phyloP scores from a whole-genome alignment of 2,888 invertebrate species.

The Brenthis ino region DNA sequence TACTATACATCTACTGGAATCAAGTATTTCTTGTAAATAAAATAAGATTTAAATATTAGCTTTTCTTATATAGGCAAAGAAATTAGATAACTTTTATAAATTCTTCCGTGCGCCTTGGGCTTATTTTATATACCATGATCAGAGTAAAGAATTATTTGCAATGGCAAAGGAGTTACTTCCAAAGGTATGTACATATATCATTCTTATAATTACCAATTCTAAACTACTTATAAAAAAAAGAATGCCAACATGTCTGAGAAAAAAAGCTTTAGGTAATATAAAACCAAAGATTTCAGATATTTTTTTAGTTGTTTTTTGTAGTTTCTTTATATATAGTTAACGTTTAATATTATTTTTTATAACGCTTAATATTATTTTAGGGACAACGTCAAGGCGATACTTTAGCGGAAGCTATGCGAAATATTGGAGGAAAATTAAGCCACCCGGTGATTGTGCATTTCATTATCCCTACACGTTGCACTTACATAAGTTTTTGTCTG shows the following conservation, averaged over 20 bases:
- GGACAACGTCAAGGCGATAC: constrained; percentile 55
- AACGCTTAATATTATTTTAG: constrained; percentile 41
- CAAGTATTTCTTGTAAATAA: constrained; percentile 12
- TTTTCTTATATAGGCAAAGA: constrained; percentile 56
- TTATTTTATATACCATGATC: constrained; percentile 84
- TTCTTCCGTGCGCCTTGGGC: constrained; percentile 86
- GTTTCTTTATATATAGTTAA: not conserved
- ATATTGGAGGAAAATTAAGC: constrained; percentile 45
- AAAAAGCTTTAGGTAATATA: no score
- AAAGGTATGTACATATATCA: constrained; percentile 50
- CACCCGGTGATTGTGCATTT: constrained; percentile 26
- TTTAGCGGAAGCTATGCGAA: constrained; percentile 53
- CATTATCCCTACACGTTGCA: not conserved
- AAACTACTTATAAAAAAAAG: no score
- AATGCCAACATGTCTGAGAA: no score
- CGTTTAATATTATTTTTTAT: not conserved
- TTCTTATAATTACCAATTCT: no score
- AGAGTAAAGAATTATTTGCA: constrained; percentile 73
- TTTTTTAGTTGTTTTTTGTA: not conserved
- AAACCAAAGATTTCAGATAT: no score
- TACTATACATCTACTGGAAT: not conserved
- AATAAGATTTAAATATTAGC: not conserved
- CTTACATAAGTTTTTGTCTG: not conserved
- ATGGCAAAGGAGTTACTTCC: constrained; percentile 70
- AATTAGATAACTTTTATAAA: constrained; percentile 85